phyloP scores from a whole-genome alignment of 1,140 invertebrate species.

The Microvelia longipes region DNA sequence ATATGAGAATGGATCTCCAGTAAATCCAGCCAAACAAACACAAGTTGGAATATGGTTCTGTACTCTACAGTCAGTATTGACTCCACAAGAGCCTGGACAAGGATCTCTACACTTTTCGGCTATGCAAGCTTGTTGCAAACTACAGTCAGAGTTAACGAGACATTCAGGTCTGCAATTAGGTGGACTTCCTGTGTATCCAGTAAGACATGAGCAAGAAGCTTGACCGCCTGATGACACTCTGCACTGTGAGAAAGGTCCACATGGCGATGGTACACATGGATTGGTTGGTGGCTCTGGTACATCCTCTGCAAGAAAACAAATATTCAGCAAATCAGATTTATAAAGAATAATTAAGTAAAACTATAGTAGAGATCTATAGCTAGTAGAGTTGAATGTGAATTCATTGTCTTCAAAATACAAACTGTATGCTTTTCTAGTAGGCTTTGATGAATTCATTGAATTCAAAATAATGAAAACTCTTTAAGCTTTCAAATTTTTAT shows the following conservation, averaged over 20 bases:
- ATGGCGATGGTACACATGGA: constrained; percentile 42
- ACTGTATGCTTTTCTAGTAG: too few relatives aligned
- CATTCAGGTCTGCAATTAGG: constrained; percentile 49
- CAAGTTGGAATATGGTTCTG: constrained; percentile 57
- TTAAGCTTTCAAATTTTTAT: too few relatives aligned
- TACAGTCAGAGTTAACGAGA: constrained; percentile 45
- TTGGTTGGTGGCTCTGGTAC: constrained; percentile 11
- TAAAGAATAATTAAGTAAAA: too few relatives aligned
- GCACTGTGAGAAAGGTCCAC: constrained; percentile 56
- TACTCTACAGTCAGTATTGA: constrained; percentile 49
- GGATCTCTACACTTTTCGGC: constrained; percentile 59
- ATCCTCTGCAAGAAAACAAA: not conserved
- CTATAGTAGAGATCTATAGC: too few relatives aligned
- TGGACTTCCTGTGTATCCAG: constrained; percentile 45
- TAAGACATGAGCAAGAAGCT: constrained; percentile 37
- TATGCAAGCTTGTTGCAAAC: constrained; percentile 48
- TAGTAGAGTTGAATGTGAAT: too few relatives aligned
- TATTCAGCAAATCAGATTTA: too few relatives aligned
- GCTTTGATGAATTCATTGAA: too few relatives aligned
- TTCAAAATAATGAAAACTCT: too few relatives aligned
- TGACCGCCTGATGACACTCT: constrained; percentile 30
- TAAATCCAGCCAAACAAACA: constrained; percentile 45
- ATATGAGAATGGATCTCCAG: constrained; percentile 51
- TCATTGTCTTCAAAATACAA: too few relatives aligned
- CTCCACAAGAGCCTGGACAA: constrained; percentile 52